phyloP scores from a whole-genome alignment of 2,888 invertebrate species.

The Lasius platythorax region DNA sequence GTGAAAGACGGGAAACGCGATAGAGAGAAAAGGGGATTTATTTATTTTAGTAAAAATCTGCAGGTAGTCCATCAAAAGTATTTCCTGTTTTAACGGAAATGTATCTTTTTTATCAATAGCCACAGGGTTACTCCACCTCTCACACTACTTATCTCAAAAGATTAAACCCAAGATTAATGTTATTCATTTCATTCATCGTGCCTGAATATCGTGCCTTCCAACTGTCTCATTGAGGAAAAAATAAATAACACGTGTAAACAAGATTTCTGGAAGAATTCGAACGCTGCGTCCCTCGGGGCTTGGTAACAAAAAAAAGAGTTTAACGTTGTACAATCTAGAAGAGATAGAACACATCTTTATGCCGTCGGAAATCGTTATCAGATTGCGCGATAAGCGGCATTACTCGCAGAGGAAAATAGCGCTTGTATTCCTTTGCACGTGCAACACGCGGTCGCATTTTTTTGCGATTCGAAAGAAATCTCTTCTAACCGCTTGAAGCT shows the following conservation, averaged over 20 bases:
- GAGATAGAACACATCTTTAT: slow-evolving; percentile 5
- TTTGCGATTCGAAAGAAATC: not conserved
- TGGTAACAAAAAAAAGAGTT: not conserved
- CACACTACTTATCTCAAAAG: slow-evolving; percentile 1
- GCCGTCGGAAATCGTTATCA: slow-evolving; percentile 36
- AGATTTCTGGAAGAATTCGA: not conserved
- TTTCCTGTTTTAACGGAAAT: slow-evolving; percentile 3
- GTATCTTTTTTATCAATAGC: slow-evolving; percentile 19
- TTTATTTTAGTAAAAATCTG: slow-evolving; percentile 36
- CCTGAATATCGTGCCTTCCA: not conserved
- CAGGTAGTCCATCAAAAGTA: not conserved
- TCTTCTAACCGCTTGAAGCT: not conserved
- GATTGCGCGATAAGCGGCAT: slow-evolving; percentile 26
- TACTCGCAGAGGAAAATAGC: slow-evolving; percentile 23
- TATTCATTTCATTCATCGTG: not conserved
- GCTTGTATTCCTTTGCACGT: not conserved
- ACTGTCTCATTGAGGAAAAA: not conserved
- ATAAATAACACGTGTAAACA: not conserved
- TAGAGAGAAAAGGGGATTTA: not conserved
- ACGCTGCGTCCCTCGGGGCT: not conserved
- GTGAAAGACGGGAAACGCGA: not conserved
- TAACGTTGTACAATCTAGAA: not conserved
- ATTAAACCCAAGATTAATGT: not conserved
- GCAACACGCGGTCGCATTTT: slow-evolving; percentile 19
- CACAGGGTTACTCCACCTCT: not conserved